Percentiles rank a stretch among this genome's conserved stretches.
phyloP scores from a whole-genome alignment of 2,888 invertebrate species.

The Leptinotarsa peninsularis region DNA sequence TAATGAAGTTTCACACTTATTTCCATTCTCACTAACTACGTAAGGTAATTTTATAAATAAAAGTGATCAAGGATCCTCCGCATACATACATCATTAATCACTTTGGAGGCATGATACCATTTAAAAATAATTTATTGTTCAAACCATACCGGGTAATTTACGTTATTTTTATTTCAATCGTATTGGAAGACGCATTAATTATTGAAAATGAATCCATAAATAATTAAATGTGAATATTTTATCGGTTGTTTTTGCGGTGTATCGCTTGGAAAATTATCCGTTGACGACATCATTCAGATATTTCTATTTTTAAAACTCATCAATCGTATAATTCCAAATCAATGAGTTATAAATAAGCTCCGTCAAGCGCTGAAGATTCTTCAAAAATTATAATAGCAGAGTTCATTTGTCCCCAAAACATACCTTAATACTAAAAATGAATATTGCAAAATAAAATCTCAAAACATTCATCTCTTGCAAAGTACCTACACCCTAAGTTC shows the following conservation, averaged over 20 bases:
- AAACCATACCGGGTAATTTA: not conserved
- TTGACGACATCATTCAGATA: not conserved
- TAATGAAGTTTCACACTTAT: not conserved
- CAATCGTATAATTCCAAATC: not conserved
- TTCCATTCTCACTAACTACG: not conserved
- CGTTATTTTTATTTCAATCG: not conserved
- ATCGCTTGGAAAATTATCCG: not conserved
- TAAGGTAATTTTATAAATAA: not conserved
- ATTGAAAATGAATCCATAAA: not conserved
- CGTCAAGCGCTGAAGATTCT: not conserved
- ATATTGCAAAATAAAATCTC: no score
- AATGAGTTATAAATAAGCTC: not conserved
- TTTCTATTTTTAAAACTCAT: not conserved
- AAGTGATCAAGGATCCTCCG: not conserved
- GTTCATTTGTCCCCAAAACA: no score
- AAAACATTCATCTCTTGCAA: no score
- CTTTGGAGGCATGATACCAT: not conserved
- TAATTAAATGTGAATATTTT: not conserved
- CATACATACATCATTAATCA: constrained; percentile 1
- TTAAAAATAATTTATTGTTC: not conserved
- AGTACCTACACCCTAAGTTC: no score
- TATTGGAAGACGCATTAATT: not conserved
- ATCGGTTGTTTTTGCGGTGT: not conserved
- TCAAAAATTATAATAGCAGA: no score
- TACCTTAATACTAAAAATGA: no score